Evolutionary conservation across 1,140 invertebrate species (phyloP).

Genomic region (Philopotamus ludificatus): DNA sequence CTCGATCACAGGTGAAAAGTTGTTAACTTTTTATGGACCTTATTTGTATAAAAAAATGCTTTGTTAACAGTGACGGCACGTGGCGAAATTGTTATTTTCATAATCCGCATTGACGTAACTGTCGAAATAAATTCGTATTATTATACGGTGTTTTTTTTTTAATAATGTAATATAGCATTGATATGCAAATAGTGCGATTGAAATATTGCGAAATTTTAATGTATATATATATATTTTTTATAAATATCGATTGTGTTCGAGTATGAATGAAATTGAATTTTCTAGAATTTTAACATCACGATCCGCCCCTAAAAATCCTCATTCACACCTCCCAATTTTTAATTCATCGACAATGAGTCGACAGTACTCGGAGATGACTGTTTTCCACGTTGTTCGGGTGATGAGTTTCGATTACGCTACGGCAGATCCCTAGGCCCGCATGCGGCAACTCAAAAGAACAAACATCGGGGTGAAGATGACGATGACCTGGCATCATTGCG

Average conservation of each 20-base stretch:
- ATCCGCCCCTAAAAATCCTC: slow-evolving; percentile 24
- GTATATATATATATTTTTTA: no score
- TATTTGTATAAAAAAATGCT: slow-evolving; percentile 13
- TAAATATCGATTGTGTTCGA: no score
- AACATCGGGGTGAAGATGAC: slow-evolving; percentile 10
- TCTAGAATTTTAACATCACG: no score
- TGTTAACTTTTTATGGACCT: slow-evolving; percentile 32
- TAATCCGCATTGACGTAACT: no score
- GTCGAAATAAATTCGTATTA: no score
- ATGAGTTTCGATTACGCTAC: slow-evolving; percentile 39
- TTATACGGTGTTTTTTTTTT: no score
- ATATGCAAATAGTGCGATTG: no score
- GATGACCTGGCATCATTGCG: neutral
- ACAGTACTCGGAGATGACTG: slow-evolving; percentile 24
- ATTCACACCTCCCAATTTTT: slow-evolving; percentile 38
- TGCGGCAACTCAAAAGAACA: slow-evolving; percentile 27
- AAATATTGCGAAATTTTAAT: no score
- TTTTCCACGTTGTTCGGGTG: slow-evolving; percentile 39
- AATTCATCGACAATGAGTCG: slow-evolving; percentile 40
- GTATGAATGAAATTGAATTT: no score
- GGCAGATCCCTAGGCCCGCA: slow-evolving; percentile 16
- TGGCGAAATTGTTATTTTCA: no score
- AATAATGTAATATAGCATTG: no score
- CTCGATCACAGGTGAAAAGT: slow-evolving; percentile 29
- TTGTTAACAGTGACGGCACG: slow-evolving; percentile 16